phyloP scores from a whole-genome alignment of 1,140 invertebrate species.

The Ostrea edulis region DNA sequence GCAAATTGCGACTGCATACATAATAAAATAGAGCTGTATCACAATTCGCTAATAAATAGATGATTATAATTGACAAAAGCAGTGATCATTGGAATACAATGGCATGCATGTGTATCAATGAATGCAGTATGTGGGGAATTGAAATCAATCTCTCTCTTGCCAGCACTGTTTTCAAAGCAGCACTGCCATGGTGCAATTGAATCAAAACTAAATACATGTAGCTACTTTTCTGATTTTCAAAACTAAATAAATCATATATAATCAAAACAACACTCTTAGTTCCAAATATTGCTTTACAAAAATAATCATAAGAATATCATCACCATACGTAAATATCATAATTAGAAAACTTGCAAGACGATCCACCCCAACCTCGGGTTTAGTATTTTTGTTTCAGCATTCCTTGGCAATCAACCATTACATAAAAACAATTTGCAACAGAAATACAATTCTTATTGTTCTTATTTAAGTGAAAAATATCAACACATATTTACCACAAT shows the following conservation, averaged over 20 bases:
- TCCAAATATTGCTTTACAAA: background rate
- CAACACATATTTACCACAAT: background rate
- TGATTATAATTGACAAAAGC: conserved; percentile 1
- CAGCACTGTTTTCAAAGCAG: background rate
- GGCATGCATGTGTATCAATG: background rate
- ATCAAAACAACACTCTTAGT: background rate
- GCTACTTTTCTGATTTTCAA: background rate
- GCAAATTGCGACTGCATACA: background rate
- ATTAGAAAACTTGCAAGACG: background rate
- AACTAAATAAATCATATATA: conserved; percentile 1
- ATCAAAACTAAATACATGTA: background rate
- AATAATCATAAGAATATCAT: background rate
- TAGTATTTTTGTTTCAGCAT: background rate
- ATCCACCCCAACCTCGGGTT: background rate
- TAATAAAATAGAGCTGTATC: conserved; percentile 24
- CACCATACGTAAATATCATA: background rate
- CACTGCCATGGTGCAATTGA: background rate
- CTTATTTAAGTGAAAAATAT: background rate
- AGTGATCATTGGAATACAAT: background rate
- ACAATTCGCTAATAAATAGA: conserved; percentile 36
- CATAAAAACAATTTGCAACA: background rate
- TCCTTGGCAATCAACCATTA: background rate
- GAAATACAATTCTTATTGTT: background rate
- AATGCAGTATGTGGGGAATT: background rate
- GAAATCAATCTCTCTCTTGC: background rate